phyloP scores from a whole-genome alignment of 2,888 invertebrate species.

The Pomacea canaliculata region DNA sequence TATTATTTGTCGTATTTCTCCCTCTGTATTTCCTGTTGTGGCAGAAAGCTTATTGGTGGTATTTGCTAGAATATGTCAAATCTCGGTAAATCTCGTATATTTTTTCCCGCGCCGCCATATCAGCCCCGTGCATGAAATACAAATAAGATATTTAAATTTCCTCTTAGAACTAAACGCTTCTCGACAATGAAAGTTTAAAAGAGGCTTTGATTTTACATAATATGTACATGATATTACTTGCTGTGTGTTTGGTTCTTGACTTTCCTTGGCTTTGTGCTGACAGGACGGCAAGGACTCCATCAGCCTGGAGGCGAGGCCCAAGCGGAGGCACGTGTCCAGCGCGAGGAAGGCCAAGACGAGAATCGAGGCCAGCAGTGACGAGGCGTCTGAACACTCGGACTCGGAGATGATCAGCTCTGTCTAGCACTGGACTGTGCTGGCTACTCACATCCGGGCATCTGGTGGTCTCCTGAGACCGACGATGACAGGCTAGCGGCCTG shows the following conservation, averaged over 20 bases:
- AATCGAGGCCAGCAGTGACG: slow-evolving; percentile 50
- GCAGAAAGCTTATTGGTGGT: too few relatives aligned
- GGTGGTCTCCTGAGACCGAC: background rate
- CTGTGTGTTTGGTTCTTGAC: background rate
- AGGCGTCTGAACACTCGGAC: slow-evolving; percentile 52
- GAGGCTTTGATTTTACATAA: too few relatives aligned
- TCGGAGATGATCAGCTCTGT: slow-evolving; percentile 55
- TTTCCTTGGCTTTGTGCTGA: background rate
- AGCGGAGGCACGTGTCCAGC: slow-evolving; percentile 28
- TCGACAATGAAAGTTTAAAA: too few relatives aligned
- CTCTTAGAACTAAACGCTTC: too few relatives aligned
- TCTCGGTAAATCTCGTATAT: too few relatives aligned
- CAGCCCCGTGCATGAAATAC: too few relatives aligned
- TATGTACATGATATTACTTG: too few relatives aligned
- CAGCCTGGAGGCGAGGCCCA: slow-evolving; percentile 26
- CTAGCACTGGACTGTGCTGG: background rate
- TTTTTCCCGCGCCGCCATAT: too few relatives aligned
- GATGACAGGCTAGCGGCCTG: background rate
- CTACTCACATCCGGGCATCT: background rate
- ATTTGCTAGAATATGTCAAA: too few relatives aligned
- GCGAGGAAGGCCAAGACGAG: slow-evolving; percentile 34
- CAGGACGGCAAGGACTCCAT: slow-evolving; percentile 26
- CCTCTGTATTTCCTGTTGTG: too few relatives aligned
- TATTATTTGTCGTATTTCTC: too few relatives aligned
- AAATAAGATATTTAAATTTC: too few relatives aligned